Base-by-base conservation (phyloP, 2,113 vertebrate genomes). In the Murina feae region DNA sequence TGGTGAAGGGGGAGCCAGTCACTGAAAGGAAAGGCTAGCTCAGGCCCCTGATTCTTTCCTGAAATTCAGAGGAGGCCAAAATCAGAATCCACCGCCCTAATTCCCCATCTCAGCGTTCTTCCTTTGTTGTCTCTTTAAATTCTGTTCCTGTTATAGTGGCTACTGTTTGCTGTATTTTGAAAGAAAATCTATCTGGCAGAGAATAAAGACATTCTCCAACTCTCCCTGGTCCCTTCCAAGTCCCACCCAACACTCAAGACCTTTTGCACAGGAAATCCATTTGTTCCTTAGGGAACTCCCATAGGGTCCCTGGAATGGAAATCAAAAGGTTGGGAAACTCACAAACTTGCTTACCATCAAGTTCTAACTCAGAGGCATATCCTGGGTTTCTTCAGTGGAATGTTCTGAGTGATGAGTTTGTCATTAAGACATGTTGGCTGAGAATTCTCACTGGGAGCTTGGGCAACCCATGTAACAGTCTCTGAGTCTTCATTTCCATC, bases 101-200 rank as follows among this genome's bases (percentile, higher is more conserved):
- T 88, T 74, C 51, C 60, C 9, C 17, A 13, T 23, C 55, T 44
- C 25, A 9, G 51, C 0, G 3, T 21, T 35, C 21, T 89, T 72
- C 51, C 69, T 89, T 66, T n/a, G 71, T 21, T 20, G 53, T 42
- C 89, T 79, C 55, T 55, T n/a, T 72, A 28, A 83, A 89, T 78
- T 81, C 53, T 35, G 20, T 85, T 86, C 80, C 74, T 89, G 11
- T 63, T 79, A 9, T 63, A 49, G 44, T 28, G 53, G 74, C 13
- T 92, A 42, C 81, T 55, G 49, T 78, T 71, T 66, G 58, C n/a
- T 78, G 71, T 12, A 79, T 94, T 93, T 96, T 63, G 39, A 88
- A 95, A 78, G 78, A 74, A 94, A 93, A 72, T 93, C 81, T n/a
- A 53, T 63, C 35, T 81, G 86, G 79, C 55, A 85, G 80, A 89